Evolutionary conservation across 2,888 invertebrate species (phyloP).

Genomic region (Synanthedon formicaeformis): DNA sequence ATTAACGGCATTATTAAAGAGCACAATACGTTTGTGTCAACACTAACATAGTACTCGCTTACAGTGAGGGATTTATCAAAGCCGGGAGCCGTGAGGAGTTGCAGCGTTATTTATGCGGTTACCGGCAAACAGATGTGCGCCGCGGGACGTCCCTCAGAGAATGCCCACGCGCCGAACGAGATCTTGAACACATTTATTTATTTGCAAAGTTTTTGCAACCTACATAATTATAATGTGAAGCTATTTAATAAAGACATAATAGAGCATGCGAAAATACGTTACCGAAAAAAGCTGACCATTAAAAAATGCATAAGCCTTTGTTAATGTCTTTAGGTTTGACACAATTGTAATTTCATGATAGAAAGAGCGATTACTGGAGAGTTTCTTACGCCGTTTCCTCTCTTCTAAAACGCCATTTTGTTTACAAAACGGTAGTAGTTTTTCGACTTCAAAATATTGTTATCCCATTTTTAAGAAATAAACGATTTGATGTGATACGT

Average conservation of each 20-base stretch:
- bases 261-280: too few relatives aligned
- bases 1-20: slow-evolving; percentile 10
- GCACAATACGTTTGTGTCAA: slow-evolving; percentile 33
- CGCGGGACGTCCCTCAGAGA: slow-evolving; percentile 28
- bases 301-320: too few relatives aligned
- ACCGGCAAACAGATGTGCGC: slow-evolving; percentile 38
- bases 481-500: background rate
- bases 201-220: background rate
- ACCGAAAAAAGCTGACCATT: too few relatives aligned
- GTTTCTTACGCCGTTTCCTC: too few relatives aligned
- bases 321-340: too few relatives aligned
- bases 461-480: too few relatives aligned
- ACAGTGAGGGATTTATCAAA: slow-evolving; percentile 39
- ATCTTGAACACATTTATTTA: background rate
- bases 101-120: slow-evolving; percentile 26
- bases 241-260: background rate
- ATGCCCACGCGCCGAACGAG: slow-evolving; percentile 32
- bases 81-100: slow-evolving; percentile 27
- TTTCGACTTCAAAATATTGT: too few relatives aligned
- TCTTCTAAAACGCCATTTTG: too few relatives aligned
- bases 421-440: too few relatives aligned
- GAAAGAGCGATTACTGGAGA: too few relatives aligned
- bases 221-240: background rate
- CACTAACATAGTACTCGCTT: slow-evolving; percentile 18
- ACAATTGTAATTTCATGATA: too few relatives aligned